A percentile compares a stretch with the other conserved stretches of the same genome.
phyloP scores from a whole-genome alignment of 2,113 vertebrate genomes.

The Hemicordylus capensis region DNA sequence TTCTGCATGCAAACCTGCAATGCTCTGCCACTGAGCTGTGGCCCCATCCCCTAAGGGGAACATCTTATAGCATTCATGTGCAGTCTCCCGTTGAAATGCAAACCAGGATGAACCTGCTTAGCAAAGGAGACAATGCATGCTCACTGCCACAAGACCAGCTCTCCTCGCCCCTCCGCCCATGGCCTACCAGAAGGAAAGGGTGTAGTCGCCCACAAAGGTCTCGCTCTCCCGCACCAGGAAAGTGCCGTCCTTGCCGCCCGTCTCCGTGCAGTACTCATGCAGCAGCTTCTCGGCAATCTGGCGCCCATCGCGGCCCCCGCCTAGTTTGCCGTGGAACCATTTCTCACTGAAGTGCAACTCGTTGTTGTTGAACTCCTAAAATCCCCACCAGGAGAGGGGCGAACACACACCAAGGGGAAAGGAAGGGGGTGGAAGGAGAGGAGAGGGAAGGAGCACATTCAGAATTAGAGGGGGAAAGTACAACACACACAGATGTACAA shows the following conservation, averaged over 20 bases:
- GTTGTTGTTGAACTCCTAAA: conserved; percentile 87
- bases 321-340: conserved; percentile 89
- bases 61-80: no score
- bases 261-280: conserved; percentile 85
- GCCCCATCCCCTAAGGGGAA: no score
- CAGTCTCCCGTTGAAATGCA: no score
- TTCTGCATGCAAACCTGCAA: no score
- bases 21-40: no score
- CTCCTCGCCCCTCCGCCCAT: conserved; percentile 29
- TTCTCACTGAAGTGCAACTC: conserved; percentile 87
- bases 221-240: conserved; percentile 89
- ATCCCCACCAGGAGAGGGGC: no score
- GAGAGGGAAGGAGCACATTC: no score
- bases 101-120: no score
- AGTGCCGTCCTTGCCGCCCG: conserved; percentile 84
- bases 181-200: conserved; percentile 86
- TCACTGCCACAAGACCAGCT: no score
- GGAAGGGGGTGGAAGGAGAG: not conserved
- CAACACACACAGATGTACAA: no score
- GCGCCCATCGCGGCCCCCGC: conserved; percentile 83
- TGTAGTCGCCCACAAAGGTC: conserved; percentile 90
- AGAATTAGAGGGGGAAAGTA: not conserved
- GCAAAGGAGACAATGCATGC: no score
- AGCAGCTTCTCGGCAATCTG: conserved; percentile 89
- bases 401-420: not conserved